These are phyloP conservation scores for Brachionus koreanus DNA, from an alignment of 1,140 invertebrate species.

Conservation along the genomic window DNA sequence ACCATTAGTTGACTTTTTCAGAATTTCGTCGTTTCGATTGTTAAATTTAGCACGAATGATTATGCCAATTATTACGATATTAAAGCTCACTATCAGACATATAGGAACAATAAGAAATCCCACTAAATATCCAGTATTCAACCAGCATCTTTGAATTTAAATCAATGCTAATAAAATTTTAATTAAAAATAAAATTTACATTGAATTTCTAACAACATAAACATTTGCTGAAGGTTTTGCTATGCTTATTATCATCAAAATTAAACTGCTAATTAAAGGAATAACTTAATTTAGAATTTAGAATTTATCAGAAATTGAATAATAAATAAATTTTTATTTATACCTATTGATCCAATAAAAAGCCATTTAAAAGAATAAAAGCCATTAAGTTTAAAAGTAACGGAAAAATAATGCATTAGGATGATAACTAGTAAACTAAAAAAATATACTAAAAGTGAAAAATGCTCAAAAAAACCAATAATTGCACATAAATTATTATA, in stretches of 20 bases:
- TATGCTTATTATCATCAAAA: neutral
- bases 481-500: neutral
- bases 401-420: neutral
- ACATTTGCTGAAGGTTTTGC: neutral
- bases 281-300: neutral
- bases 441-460: conserved; percentile 13
- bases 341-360: neutral
- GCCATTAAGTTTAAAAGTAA: neutral
- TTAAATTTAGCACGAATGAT: neutral
- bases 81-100: neutral
- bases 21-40: neutral
- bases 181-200: neutral
- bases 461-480: conserved; percentile 8
- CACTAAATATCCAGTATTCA: neutral
- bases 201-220: conserved; percentile 3
- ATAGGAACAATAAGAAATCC: neutral
- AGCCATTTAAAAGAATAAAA: conserved; percentile 18
- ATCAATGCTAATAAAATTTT: neutral
- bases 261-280: neutral
- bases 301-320: neutral
- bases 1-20: conserved; percentile 3
- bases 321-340: neutral
- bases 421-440: conserved; percentile 15
- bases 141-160: neutral
- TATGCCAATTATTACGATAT: neutral